Conservation (phyloP, 2,888 invertebrate genomes). For the Cephus sareptanus region DNA sequence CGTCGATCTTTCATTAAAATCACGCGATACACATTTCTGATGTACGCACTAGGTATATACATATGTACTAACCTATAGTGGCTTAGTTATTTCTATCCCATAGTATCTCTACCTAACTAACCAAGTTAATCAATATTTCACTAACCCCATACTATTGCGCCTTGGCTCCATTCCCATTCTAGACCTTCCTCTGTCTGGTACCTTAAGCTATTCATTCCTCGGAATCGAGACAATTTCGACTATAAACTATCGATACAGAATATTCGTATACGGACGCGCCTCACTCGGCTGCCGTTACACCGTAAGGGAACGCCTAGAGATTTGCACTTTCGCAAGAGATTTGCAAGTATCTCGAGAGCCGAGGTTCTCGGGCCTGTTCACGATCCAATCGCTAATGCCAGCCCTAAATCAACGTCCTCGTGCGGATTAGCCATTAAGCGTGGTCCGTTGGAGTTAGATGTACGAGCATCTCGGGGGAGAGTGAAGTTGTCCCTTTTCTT, state of each 20-base stretch:
- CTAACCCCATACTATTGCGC: not conserved
- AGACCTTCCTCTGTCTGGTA: not conserved
- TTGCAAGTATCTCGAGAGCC: not conserved
- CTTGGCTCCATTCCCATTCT: not conserved
- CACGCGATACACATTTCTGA: not conserved
- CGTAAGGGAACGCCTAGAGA: not conserved
- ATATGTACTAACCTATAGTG: no score
- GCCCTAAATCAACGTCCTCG: constrained; percentile 47
- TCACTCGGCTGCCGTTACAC: not conserved
- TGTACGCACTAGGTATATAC: not conserved
- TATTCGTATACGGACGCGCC: not conserved
- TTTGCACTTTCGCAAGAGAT: constrained; percentile 1
- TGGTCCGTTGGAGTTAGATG: constrained; percentile 19
- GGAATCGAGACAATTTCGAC: not conserved
- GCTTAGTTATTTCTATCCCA: not conserved
- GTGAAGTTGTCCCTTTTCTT: not conserved
- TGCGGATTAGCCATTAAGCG: constrained; percentile 42
- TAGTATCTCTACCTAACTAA: not conserved
- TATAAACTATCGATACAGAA: not conserved
- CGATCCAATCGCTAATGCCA: constrained; percentile 48
- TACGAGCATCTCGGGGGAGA: not conserved
- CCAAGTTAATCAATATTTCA: not conserved
- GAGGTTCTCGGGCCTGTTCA: constrained; percentile 27
- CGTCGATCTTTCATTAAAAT: not conserved
- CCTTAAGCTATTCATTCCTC: not conserved